A percentile compares a stretch with the other conserved stretches of the same genome.
Conservation (phyloP, 1,140 invertebrate species). For the Bombus terrestris region DNA sequence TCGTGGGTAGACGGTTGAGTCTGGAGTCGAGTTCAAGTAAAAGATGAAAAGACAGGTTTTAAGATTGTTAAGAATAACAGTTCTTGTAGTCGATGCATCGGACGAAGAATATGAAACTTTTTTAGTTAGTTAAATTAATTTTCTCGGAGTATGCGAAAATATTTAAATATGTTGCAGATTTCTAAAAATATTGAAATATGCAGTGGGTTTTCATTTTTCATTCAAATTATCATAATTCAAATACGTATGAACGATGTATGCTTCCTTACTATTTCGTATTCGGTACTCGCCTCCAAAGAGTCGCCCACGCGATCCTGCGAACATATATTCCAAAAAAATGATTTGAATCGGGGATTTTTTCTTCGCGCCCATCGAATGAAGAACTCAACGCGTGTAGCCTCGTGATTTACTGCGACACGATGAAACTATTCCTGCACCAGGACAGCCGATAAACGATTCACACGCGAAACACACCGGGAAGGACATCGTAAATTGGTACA, state of each 20-base stretch:
- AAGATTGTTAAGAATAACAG: no score
- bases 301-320: no score
- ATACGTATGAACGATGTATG: background rate
- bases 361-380: background rate
- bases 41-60: background rate
- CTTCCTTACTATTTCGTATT: background rate
- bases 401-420: constrained; percentile 30
- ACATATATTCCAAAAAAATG: background rate
- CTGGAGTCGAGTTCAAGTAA: background rate
- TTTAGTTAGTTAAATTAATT: no score
- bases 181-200: background rate
- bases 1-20: background rate
- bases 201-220: background rate
- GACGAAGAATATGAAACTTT: background rate
- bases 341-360: constrained; percentile 1
- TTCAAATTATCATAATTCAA: background rate
- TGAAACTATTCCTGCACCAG: constrained; percentile 17
- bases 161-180: no score
- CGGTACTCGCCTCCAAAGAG: no score
- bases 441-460: constrained; percentile 18
- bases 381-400: background rate
- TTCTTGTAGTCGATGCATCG: background rate
- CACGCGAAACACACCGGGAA: background rate
- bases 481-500: constrained; percentile 36
- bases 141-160: background rate